Conservation (phyloP, 2,888 invertebrate genomes). For the Coenonympha glycerion region DNA sequence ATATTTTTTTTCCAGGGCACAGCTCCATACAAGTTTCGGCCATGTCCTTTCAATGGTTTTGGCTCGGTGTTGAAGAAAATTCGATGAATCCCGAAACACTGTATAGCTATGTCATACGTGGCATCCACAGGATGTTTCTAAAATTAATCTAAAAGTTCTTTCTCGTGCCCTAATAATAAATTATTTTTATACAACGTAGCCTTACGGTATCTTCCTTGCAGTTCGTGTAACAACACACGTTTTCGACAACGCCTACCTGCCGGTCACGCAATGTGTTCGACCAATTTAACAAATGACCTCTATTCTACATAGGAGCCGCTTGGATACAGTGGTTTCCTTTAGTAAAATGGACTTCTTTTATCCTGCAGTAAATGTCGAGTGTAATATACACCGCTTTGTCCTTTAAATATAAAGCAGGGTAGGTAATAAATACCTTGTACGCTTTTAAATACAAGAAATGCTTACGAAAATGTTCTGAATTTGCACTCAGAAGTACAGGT, state of each 20-base stretch:
- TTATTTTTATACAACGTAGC: background rate
- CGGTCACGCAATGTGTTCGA: constrained; percentile 55
- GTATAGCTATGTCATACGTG: too few species aligned
- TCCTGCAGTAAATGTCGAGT: background rate
- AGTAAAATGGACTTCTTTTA: constrained; percentile 4
- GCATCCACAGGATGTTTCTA: too few species aligned
- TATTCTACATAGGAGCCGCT: constrained; percentile 28
- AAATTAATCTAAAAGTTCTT: background rate
- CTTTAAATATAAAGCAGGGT: background rate
- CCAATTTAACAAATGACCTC: constrained; percentile 59
- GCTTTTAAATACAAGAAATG: too few species aligned
- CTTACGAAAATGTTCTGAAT: too few species aligned
- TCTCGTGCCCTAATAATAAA: background rate
- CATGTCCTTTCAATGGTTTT: too few species aligned
- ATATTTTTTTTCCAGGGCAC: too few species aligned
- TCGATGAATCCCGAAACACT: too few species aligned
- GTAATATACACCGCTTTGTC: background rate
- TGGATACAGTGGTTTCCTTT: constrained; percentile 2
- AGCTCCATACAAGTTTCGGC: too few species aligned
- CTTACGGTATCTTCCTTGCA: constrained; percentile 27
- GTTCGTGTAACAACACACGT: constrained; percentile 47
- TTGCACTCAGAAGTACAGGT: too few species aligned
- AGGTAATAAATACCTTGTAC: background rate
- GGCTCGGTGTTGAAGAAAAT: too few species aligned
- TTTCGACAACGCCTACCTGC: constrained; percentile 52